Evolutionary conservation across 30 jellyfish, hydroid and myxozoan species (phyloP).

Genomic region (Hydractinia echinata): DNA sequence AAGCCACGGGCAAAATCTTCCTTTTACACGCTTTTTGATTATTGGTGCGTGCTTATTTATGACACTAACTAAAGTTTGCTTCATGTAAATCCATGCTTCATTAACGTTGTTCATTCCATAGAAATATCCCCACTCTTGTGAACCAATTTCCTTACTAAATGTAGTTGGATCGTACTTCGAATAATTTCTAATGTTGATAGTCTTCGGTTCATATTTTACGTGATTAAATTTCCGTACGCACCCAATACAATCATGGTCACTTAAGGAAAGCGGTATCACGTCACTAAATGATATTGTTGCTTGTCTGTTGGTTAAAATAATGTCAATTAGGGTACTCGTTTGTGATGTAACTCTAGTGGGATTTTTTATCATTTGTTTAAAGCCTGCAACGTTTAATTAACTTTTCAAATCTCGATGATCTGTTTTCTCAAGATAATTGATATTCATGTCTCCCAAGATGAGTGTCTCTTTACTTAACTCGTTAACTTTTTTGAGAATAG

Average conservation of each 20-base stretch:
- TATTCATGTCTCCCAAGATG: too few relatives aligned
- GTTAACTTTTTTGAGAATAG: too few relatives aligned
- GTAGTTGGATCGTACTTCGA: background rate
- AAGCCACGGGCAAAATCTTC: too few relatives aligned
- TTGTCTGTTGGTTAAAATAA: background rate
- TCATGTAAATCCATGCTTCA: background rate
- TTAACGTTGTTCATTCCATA: background rate
- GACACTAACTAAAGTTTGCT: background rate
- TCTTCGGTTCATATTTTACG: too few relatives aligned
- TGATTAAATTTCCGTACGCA: too few relatives aligned
- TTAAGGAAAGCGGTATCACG: background rate
- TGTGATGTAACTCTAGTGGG: background rate
- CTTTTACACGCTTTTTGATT: too few relatives aligned
- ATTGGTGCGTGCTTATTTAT: background rate
- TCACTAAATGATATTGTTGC: background rate
- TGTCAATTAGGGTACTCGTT: background rate
- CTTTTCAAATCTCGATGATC: background rate
- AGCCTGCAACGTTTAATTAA: constrained; percentile 1
- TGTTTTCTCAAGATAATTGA: background rate
- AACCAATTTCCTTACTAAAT: constrained; percentile 10
- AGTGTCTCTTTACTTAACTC: too few relatives aligned
- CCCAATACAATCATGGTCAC: too few relatives aligned
- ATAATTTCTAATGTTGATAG: background rate
- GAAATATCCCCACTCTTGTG: background rate
- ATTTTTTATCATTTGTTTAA: background rate